Conservation (phyloP, 2,113 vertebrate species). For the Lontra canadensis region DNA sequence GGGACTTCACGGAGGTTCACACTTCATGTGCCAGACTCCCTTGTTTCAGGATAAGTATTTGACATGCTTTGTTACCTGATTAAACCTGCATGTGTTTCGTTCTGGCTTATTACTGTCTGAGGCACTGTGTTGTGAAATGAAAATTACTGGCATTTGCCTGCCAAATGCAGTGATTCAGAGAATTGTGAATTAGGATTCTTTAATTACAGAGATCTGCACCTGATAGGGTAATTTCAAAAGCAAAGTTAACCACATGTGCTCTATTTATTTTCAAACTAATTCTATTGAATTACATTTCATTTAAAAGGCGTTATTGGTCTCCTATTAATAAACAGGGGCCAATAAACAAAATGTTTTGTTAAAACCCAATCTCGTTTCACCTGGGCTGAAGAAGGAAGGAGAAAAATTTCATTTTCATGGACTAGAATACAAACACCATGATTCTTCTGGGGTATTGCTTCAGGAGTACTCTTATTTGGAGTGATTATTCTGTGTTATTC, state of each 20-base stretch:
- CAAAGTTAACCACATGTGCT: conserved; percentile 63
- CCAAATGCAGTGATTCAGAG: conserved; percentile 70
- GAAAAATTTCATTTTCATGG: conserved; percentile 58
- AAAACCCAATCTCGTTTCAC: conserved; percentile 56
- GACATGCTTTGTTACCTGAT: conserved; percentile 72
- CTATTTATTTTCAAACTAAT: conserved; percentile 75
- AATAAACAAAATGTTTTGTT: conserved; percentile 55
- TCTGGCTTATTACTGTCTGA: conserved; percentile 68
- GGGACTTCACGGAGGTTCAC: conserved; percentile 52
- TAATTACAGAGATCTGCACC: conserved; percentile 70
- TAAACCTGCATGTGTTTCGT: conserved; percentile 73
- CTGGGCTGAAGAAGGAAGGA: conserved; percentile 12
- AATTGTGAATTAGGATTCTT: conserved; percentile 67
- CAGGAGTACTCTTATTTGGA: background rate
- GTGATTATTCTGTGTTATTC: background rate
- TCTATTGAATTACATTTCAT: conserved; percentile 53
- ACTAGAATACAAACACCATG: background rate
- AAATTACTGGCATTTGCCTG: conserved; percentile 75
- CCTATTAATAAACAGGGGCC: conserved; percentile 70
- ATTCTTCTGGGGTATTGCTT: background rate
- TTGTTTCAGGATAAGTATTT: conserved; percentile 63
- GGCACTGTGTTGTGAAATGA: conserved; percentile 66
- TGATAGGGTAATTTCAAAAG: conserved; percentile 72
- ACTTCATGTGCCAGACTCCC: conserved; percentile 74
- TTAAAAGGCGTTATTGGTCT: conserved; percentile 56